Percentiles rank a stretch among this genome's conserved stretches.
phyloP scores from a whole-genome alignment of 2,888 invertebrate species.

The Coelinius sp. region DNA sequence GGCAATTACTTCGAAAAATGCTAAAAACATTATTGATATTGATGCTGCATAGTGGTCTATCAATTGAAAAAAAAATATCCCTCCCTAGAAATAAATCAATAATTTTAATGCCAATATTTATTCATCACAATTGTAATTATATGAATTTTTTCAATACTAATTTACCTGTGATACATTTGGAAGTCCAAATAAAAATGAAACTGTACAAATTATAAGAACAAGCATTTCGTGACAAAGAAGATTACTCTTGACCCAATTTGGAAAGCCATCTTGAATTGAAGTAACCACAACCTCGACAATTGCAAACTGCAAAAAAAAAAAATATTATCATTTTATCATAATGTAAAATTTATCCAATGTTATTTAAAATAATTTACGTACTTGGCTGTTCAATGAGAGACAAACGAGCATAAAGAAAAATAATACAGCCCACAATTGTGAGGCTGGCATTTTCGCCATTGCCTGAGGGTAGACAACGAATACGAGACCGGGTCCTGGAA shows the following conservation, averaged over 20 bases:
- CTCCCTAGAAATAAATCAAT: conserved; percentile 75
- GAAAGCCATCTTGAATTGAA: conserved; percentile 93
- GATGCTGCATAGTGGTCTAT: conserved; percentile 96
- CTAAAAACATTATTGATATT: conserved; percentile 91
- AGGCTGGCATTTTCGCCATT: conserved; percentile 92
- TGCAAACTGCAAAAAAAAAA: conserved; percentile 82
- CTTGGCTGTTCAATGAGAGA: conserved; percentile 90
- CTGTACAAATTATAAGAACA: conserved; percentile 85
- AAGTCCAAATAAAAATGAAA: conserved; percentile 87
- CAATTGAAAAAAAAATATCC: conserved; percentile 91
- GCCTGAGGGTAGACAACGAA: conserved; percentile 95
- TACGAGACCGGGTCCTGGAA: conserved; percentile 87
- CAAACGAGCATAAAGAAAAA: conserved; percentile 94
- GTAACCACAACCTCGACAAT: conserved; percentile 95
- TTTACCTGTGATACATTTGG: conserved; percentile 88
- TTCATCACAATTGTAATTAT: not conserved
- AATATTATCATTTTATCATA: not conserved
- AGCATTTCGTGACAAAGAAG: conserved; percentile 89
- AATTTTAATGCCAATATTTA: not conserved
- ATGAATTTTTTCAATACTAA: conserved; percentile 16
- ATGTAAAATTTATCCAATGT: not conserved
- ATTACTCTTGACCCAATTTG: conserved; percentile 85
- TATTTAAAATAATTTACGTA: conserved; percentile 66
- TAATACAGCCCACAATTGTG: conserved; percentile 90
- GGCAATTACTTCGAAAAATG: conserved; percentile 93